Percentiles rank a stretch among this genome's conserved stretches.
These are phyloP conservation scores for Nasonia giraulti DNA, from an alignment of 1,140 invertebrate genomes.

Conservation along the genomic window DNA sequence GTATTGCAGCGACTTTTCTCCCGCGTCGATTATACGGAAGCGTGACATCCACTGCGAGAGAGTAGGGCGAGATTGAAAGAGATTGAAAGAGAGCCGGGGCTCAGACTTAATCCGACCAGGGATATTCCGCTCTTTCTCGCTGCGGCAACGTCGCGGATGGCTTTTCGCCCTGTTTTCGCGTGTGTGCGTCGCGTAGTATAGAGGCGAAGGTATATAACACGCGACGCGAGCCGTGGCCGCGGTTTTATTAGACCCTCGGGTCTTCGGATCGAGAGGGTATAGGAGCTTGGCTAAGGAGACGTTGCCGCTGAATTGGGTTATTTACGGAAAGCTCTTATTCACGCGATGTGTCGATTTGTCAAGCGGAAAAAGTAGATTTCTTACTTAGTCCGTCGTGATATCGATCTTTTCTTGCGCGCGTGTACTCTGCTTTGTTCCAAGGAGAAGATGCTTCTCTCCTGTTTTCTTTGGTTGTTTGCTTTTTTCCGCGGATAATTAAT, in stretches of 20 bases:
- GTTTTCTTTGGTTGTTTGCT: not conserved
- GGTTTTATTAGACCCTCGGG: conserved; percentile 35
- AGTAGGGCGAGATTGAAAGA: conserved; percentile 10
- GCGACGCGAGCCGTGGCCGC: not conserved
- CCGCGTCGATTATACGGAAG: not conserved
- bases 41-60: not conserved
- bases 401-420: not conserved
- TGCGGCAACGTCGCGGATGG: conserved; percentile 9
- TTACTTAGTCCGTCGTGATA: not conserved
- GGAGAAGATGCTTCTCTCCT: not conserved
- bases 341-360: conserved; percentile 27
- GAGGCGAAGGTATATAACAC: not conserved
- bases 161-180: conserved; percentile 30
- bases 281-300: not conserved
- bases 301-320: conserved; percentile 22
- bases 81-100: conserved; percentile 41
- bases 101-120: conserved; percentile 36
- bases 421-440: not conserved
- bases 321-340: conserved; percentile 38
- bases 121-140: conserved; percentile 21
- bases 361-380: not conserved
- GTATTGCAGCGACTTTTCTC: conserved; percentile 50
- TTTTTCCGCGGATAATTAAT: too few species aligned
- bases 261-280: not conserved
- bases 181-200: not conserved